Base-by-base conservation (phyloP, 2,888 invertebrate species). In the Eurois occulta region DNA sequence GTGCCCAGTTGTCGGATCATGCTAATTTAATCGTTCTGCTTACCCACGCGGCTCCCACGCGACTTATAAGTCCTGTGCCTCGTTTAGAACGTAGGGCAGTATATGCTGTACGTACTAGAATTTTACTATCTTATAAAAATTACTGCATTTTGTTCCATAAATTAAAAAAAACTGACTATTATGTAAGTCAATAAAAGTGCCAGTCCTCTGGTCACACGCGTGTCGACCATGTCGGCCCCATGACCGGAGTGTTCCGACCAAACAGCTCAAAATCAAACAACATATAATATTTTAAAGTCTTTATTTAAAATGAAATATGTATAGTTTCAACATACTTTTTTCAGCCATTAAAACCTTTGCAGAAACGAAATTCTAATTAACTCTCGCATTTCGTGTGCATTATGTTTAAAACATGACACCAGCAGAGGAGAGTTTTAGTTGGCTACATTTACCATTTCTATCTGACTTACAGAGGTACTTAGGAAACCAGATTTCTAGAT, bases 11-110 rank as follows among this genome's bases (percentile, higher is more conserved):
- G 85, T 77, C 85, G 77, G 62, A 74, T 79, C 77, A 86, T 88
- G 86, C 82, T 87, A 89, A 89, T 90, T 85, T 86, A 85, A 88
- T 85, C 85, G 85, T 81, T 81, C 81, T 77, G 78, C 76, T 81
- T 87, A 83, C 90, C 90, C 90, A 91, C 90, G 87, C 89, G n/a
- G 80, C 90, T 90, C 91, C 92, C 91, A 92, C 92, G 90, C 91
- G 81, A 87, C 88, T 77, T 88, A 88, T 88, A 89, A 87, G 88
- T 84, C 77, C 43, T 72, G 65, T 87, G 89, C 85, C 75, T 80
- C 86, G 86, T 91, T 90, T 85, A 80, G 64, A 69, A 68, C 16
- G 38, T 28, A 38, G 35, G 58, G 68, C 21, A 67, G 72, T 78
- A 38, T 72, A 46, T 46, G 38, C 21, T 66, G 46, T 35, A n/a